Evolutionary conservation across 2,797 vertebrate genomes (phyloP).

Genomic region (Ctenosaura bakeri): DNA sequence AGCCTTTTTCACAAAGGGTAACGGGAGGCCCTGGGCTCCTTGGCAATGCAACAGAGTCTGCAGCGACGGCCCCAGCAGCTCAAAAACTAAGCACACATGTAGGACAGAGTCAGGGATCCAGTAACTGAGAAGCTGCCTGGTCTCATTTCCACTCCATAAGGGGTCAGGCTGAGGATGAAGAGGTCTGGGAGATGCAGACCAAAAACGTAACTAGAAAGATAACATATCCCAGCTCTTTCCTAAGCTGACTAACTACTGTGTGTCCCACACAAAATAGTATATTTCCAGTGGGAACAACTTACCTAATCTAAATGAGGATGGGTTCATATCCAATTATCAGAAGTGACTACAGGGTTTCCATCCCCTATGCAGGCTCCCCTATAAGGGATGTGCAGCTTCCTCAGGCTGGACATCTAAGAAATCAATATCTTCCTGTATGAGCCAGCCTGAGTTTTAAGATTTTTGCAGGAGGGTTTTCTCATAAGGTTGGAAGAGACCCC

Average conservation of each 20-base stretch:
- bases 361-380: no score
- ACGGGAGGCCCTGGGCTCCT: conserved; percentile 80
- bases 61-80: conserved; percentile 87
- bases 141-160: not conserved
- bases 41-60: conserved; percentile 82
- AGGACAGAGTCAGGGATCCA: conserved; percentile 68
- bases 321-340: no score
- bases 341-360: no score
- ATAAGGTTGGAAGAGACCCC: no score
- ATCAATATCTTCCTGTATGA: no score
- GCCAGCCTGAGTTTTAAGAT: no score
- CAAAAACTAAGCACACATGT: conserved; percentile 89
- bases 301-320: not conserved
- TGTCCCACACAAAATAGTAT: not conserved
- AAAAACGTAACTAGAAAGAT: not conserved
- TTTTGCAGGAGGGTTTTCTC: no score
- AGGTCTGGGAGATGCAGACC: not conserved
- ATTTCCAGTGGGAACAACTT: not conserved
- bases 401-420: no score
- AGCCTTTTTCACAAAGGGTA: conserved; percentile 83
- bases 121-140: conserved; percentile 25
- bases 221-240: not conserved
- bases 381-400: no score
- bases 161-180: no score
- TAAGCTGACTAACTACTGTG: no score